Base-by-base conservation (phyloP, 2,113 vertebrate genomes). In the Rutilus rutilus region DNA sequence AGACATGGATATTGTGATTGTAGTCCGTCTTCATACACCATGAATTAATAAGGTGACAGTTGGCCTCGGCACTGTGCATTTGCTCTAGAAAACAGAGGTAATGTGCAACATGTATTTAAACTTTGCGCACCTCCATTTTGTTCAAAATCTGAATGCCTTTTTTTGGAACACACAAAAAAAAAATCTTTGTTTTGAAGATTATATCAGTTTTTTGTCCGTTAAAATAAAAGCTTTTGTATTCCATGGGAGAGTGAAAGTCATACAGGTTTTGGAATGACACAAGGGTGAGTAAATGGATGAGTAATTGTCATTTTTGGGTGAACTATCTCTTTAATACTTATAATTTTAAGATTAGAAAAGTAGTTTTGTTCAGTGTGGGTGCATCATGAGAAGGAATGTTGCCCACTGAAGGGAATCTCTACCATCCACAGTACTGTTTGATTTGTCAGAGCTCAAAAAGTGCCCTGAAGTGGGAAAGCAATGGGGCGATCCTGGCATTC, bases 401-500 rank as follows among this genome's bases (percentile, higher is more conserved):
- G 11, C 36, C 23, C 33, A 25, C 57, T 25, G 25, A 50, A 80
- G 69, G 82, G 90, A 91, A 90, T 91, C 89, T 79, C 54, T 42
- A 78, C 85, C 86, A 85, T 90, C 79, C 90, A 87, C 87, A 81
- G 80, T 83, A 85, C 86, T 88, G 83, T 80, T 87, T 85, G 89
- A 89, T 89, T 94, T 94, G 92, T 90, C 91, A 94, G 88, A 89
- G 87, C 78, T 89, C 30, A 33, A 33, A 33, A 33, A 33, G 30
- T 33, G 0, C 30, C 30, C 75, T 82, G 89, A 91, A 91, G 91
- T 91, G 91, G 91, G 89, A 92, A 90, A 36, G 77, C 25, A 69
- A 78, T 45, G 57, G 85, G 87, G 88, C 92, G 88, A 89, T 93
- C 90, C 89, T 92, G 91, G 86, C 92, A 93, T 93, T 94, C 92